phyloP scores from a whole-genome alignment of 2,797 vertebrate genomes.

The Cottoperca gobio region DNA sequence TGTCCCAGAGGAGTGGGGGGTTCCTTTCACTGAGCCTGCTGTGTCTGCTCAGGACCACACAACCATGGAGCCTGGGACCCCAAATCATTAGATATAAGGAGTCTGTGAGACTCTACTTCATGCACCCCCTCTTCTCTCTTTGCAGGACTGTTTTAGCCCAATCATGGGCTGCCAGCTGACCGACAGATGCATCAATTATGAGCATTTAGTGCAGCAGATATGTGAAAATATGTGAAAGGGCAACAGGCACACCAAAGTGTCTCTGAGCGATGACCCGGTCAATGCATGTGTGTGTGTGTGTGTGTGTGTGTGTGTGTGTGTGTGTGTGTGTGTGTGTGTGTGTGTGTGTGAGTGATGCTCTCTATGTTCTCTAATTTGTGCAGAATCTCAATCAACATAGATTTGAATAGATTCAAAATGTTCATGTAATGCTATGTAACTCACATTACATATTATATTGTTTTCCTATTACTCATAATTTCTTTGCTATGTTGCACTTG shows the following conservation, averaged over 20 bases:
- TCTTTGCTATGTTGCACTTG: background rate
- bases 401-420: background rate
- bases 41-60: constrained; percentile 80
- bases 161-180: constrained; percentile 92
- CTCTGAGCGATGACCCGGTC: constrained; percentile 70
- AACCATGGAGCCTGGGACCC: constrained; percentile 69
- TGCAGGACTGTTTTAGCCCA: constrained; percentile 75
- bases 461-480: background rate
- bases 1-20: constrained; percentile 61
- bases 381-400: background rate
- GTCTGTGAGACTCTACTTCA: constrained; percentile 64
- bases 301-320: constrained; percentile 12
- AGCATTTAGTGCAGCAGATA: constrained; percentile 88
- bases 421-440: background rate
- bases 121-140: constrained; percentile 43
- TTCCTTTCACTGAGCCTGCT: constrained; percentile 73
- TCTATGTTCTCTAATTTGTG: background rate
- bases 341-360: constrained; percentile 27
- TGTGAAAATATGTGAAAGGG: constrained; percentile 88
- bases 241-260: constrained; percentile 75
- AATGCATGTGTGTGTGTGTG: constrained; percentile 42
- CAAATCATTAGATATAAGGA: constrained; percentile 78
- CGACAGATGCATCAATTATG: constrained; percentile 93
- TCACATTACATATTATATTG: background rate
- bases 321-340: constrained; percentile 23